A percentile compares a stretch with the other conserved stretches of the same genome.
Evolutionary conservation across 2,888 invertebrate species (phyloP).

Genomic region (Drosophila setosimentum): DNA sequence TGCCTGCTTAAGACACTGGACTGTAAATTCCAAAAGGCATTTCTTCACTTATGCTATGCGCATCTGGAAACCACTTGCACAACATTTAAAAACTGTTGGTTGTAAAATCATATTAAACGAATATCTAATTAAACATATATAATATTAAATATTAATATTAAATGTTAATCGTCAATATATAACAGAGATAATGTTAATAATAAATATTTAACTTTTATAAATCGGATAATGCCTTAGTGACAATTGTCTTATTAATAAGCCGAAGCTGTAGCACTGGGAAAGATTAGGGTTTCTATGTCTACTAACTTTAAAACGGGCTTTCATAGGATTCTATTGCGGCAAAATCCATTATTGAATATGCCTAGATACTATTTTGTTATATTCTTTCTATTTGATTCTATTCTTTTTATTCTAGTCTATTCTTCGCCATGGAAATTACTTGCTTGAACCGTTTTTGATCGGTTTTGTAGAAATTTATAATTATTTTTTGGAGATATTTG

Average conservation of each 20-base stretch:
- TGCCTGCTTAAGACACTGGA: background rate
- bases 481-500: background rate
- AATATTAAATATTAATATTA: background rate
- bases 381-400: too few species aligned
- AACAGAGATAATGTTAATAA: background rate
- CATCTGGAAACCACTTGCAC: background rate
- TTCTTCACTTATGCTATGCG: background rate
- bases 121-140: background rate
- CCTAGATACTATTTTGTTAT: background rate
- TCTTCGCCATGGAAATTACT: background rate
- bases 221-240: background rate
- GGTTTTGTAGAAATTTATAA: background rate
- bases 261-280: background rate
- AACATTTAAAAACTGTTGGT: background rate
- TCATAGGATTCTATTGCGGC: background rate
- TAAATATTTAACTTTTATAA: background rate
- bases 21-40: background rate
- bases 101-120: background rate
- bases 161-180: background rate
- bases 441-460: background rate
- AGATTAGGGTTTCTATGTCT: background rate
- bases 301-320: background rate
- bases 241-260: background rate
- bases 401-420: background rate
- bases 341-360: background rate